Evolutionary conservation across 2,888 invertebrate genomes (phyloP).

Genomic region (Poecilobothrus nobilitatus): DNA sequence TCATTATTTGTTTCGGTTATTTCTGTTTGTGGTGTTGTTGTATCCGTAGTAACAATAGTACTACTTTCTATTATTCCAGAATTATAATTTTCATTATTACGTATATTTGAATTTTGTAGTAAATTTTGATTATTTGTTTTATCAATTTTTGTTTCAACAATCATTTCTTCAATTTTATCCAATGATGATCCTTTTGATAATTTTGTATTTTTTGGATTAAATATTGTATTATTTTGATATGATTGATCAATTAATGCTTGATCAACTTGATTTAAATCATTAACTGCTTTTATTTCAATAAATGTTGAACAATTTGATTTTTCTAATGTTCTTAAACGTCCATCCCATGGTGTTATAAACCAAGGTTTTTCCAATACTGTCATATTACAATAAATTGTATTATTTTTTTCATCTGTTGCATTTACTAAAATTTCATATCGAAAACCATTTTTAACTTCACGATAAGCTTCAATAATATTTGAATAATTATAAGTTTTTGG

Average conservation of each 20-base stretch:
- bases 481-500: slow-evolving; percentile 39
- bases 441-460: slow-evolving; percentile 41
- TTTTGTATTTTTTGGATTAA: slow-evolving; percentile 37
- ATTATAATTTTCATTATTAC: neutral
- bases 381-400: slow-evolving; percentile 49
- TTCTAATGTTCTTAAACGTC: slow-evolving; percentile 52
- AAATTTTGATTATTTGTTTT: neutral
- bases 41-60: neutral
- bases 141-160: neutral
- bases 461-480: slow-evolving; percentile 39
- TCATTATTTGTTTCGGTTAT: neutral
- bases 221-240: slow-evolving; percentile 37
- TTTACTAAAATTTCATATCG: slow-evolving; percentile 39
- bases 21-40: neutral
- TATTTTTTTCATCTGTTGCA: slow-evolving; percentile 34
- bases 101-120: neutral
- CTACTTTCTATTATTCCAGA: slow-evolving; percentile 9
- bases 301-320: slow-evolving; percentile 55
- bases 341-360: slow-evolving; percentile 50
- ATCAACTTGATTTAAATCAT: slow-evolving; percentile 23
- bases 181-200: slow-evolving; percentile 26
- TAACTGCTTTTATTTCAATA: slow-evolving; percentile 22
- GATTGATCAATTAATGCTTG: slow-evolving; percentile 30
- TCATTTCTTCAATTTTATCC: neutral
- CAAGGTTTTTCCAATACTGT: slow-evolving; percentile 59